Evolutionary conservation across 2,888 invertebrate species (phyloP), one percentile per base, ranked within the genome.

Genomic region (Caenorhabditis becei): DNA sequence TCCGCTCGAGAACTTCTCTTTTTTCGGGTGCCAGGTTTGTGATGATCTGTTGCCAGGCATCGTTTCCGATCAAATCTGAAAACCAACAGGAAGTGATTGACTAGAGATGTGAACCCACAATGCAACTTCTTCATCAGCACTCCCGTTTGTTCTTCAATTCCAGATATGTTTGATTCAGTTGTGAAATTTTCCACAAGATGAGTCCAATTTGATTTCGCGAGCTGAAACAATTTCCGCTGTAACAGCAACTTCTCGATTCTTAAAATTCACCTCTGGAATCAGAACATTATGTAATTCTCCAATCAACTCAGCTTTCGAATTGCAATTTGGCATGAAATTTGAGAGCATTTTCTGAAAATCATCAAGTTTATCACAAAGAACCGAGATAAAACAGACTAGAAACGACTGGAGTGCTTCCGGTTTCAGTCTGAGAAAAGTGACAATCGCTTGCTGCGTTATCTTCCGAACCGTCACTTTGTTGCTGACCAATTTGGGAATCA

Each of bases 401-500:
- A 92, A 86, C 7, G 89, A 83, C 56, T 92, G 91, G 2, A 92
- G 86, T 80, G 92, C 92, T 56, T 90, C 86, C 2, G 92, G 92
- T 77, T 82, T 80, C 16, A 81, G 23, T 10, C 80, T 71, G 23
- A 85, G 63, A 67, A 85, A 93, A 1, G 91, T 91, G 84, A 92
- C 92, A 16, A 93, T 88, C 0, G 92, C 91, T 79, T 92, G 92
- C 8, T 92, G 90, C 11, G 92, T 91, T 41, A 92, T 91, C 66
- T 92, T 70, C 28, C 82, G 86, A 3, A 91, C 89, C 23, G 89
- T 89, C 8, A 87, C 84, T 71, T 89, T 90, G 44, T 88, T 84
- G 67, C 89, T 84, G 0, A 82, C 84, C 23, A 88, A 37, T 32
- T 91, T 91, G 8, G 91, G 89, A 63, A 92, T 90, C 28, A 92